Evolutionary conservation across 2,113 vertebrate species (phyloP), one percentile per base, ranked within the genome.

Genomic region (Kryptolebias marmoratus): DNA sequence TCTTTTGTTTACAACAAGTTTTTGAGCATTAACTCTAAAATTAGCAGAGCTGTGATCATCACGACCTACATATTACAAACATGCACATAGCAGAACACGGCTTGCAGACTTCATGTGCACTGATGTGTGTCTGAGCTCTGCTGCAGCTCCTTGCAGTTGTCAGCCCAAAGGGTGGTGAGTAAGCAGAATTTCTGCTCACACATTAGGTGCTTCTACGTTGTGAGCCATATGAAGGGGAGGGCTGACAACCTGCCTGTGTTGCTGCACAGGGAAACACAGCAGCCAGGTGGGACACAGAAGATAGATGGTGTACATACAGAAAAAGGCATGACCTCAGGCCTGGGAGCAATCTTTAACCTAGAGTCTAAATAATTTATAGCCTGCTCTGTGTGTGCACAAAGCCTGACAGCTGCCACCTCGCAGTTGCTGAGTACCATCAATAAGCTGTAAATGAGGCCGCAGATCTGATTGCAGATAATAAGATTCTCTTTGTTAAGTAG

Each of bases 151-250:
- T 85, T 79, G 73, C 80, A 88, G 71, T 83, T 88, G 82, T 90
- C 84, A 88, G 71, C 81, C 78, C 55, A 81, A 79, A 87, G 86
- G 65, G 50, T 88, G 86, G 87, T 93, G 92, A 93, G 89, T 90
- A 90, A 91, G 88, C 91, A 93, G 48, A 88, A 90, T 80, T 70
- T 81, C 79, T 90, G 49, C 81, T 77, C 47, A 31, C 75, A 77
- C 68, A 78, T 50, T 50, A 80, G 73, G 47, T 79, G 58, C 72
- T 79, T 80, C 83, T 75, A 68, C 83, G 71, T 75, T 58, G 54
- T 60, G 65, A 79, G 71, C 69, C 64, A 49, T 78, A 64, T 0
- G 2, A 70, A 61, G 73, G 73, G 74, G 81, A 76, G 68, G 79
- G 75, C 62, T 79, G 63, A 56, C 74, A 77, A 65, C 39, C 65